These are phyloP conservation scores for Donacobius atricapilla DNA, from an alignment of 2,113 vertebrate species.

Conservation along the genomic window DNA sequence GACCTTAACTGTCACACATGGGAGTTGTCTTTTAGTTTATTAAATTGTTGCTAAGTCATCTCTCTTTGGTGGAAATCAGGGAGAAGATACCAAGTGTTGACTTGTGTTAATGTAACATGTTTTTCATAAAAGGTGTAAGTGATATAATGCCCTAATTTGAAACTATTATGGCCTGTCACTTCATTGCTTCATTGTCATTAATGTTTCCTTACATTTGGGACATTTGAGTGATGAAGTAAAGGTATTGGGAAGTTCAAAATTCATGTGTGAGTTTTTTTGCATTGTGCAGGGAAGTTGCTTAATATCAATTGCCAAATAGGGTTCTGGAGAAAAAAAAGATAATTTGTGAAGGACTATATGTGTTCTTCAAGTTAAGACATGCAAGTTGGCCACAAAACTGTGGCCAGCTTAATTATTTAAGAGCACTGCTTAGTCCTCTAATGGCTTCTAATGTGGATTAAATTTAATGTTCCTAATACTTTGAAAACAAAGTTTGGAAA, in stretches of 20 bases:
- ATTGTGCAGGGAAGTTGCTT: rapidly evolving
- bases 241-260: background rate
- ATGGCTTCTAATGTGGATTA: background rate
- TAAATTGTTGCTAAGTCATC: background rate
- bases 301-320: background rate
- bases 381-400: background rate
- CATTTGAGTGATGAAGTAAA: background rate
- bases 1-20: background rate
- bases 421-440: background rate
- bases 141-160: background rate
- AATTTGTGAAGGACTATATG: background rate
- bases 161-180: background rate
- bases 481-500: background rate
- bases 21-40: background rate
- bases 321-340: background rate
- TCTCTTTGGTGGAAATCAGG: background rate
- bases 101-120: background rate
- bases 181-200: background rate
- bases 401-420: background rate
- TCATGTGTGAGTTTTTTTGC: background rate
- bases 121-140: background rate
- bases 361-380: background rate
- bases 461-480: background rate
- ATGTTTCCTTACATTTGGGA: background rate
- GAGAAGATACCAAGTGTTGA: background rate